Conservation (phyloP, 53 echinoderm and acorn worm genomes). For the Antedon mediterranea region DNA sequence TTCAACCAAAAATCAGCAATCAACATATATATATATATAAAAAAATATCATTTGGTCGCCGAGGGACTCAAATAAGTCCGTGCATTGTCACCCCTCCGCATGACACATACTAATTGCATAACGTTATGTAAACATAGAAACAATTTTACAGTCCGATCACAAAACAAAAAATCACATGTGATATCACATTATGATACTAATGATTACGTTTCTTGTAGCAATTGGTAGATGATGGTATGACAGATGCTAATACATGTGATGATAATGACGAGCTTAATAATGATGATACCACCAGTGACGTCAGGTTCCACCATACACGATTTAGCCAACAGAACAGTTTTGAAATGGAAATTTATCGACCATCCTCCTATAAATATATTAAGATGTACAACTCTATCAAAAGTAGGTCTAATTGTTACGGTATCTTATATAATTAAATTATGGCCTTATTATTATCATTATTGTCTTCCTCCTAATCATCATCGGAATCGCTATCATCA, state of each 20-base stretch:
- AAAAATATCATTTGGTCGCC: too few species aligned
- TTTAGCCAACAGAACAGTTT: neutral
- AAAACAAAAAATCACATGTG: too few species aligned
- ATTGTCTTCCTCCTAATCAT: neutral
- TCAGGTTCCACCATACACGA: neutral
- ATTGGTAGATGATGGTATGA: neutral
- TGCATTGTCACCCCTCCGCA: too few species aligned
- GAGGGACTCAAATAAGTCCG: too few species aligned
- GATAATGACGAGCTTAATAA: neutral
- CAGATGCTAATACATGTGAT: neutral
- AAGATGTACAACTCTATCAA: neutral
- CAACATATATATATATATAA: too few species aligned
- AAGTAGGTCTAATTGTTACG: neutral
- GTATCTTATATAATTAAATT: too few species aligned
- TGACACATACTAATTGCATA: too few species aligned
- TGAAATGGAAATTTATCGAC: neutral
- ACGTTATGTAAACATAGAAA: too few species aligned
- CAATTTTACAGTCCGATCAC: too few species aligned
- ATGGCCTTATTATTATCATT: neutral
- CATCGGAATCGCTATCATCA: neutral
- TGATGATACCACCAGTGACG: neutral
- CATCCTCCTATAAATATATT: neutral
- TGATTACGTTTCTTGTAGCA: too few species aligned
- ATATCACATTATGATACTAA: too few species aligned
- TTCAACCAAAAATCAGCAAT: too few species aligned